Evolutionary conservation across 1,140 invertebrate genomes (phyloP).

Genomic region (Penaeus chinensis): DNA sequence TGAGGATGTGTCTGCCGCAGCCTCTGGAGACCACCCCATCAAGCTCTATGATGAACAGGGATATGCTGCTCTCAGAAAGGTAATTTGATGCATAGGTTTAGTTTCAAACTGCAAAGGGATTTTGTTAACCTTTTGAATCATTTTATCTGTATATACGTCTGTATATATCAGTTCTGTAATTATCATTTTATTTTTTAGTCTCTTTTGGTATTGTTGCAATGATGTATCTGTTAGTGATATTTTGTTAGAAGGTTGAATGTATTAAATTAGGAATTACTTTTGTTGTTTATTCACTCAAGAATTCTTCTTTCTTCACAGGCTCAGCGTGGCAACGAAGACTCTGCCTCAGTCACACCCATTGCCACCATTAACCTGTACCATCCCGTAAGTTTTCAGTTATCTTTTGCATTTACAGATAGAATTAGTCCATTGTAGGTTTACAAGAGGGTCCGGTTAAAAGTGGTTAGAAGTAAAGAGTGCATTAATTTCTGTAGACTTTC

Average conservation of each 20-base stretch:
- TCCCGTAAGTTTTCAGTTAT: conserved; percentile 70
- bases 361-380: conserved; percentile 82
- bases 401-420: not conserved
- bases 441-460: no score
- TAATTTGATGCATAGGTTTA: conserved; percentile 63
- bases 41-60: conserved; percentile 91
- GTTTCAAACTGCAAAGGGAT: not conserved
- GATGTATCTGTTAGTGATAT: not conserved
- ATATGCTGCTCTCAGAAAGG: conserved; percentile 77
- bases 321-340: conserved; percentile 70
- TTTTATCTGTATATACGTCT: no score
- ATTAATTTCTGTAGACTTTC: no score
- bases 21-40: conserved; percentile 82
- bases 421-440: not conserved
- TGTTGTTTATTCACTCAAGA: conserved; percentile 27
- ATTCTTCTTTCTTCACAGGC: conserved; percentile 66
- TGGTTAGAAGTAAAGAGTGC: no score
- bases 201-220: not conserved
- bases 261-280: not conserved
- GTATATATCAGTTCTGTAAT: no score
- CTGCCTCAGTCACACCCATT: conserved; percentile 77
- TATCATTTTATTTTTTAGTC: not conserved
- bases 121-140: not conserved
- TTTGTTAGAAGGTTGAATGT: not conserved
- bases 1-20: conserved; percentile 84